Evolutionary conservation across 2,113 vertebrate genomes (phyloP).

Genomic region (Nymphicus hollandicus): DNA sequence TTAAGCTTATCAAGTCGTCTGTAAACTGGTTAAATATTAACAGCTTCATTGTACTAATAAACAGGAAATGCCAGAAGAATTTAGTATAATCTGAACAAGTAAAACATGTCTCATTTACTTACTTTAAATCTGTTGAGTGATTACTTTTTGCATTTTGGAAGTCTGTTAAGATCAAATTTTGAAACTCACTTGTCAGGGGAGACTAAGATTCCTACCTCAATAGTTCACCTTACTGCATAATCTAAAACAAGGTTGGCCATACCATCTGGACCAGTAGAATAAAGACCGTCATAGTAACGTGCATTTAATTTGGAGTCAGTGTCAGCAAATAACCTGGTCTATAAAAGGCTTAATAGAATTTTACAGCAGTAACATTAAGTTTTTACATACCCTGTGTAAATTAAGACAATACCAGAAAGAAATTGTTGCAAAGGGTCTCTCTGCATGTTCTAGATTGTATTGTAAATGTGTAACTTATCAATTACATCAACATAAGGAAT

Average conservation of each 20-base stretch:
- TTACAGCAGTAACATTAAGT: neutral
- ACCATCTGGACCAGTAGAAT: neutral
- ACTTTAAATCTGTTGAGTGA: neutral
- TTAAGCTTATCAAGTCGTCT: neutral
- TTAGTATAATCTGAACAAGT: neutral
- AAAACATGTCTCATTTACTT: neutral
- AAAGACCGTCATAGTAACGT: neutral
- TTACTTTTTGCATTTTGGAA: neutral
- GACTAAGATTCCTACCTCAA: neutral
- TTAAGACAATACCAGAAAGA: neutral
- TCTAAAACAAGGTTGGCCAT: neutral
- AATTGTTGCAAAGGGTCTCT: conserved; percentile 29
- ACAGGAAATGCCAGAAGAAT: neutral
- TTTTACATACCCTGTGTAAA: neutral
- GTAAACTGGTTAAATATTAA: neutral
- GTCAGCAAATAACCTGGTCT: neutral
- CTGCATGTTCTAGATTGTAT: conserved; percentile 14
- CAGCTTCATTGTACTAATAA: neutral
- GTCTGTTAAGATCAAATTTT: neutral
- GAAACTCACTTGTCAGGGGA: neutral
- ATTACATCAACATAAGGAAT: conserved; percentile 56
- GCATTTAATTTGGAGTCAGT: neutral
- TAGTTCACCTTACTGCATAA: neutral
- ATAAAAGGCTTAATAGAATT: neutral
- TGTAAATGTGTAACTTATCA: conserved; percentile 40